Percentiles rank a stretch among this genome's conserved stretches.
These are phyloP conservation scores for Pecten maximus DNA, from an alignment of 2,888 invertebrate species.

Conservation along the genomic window DNA sequence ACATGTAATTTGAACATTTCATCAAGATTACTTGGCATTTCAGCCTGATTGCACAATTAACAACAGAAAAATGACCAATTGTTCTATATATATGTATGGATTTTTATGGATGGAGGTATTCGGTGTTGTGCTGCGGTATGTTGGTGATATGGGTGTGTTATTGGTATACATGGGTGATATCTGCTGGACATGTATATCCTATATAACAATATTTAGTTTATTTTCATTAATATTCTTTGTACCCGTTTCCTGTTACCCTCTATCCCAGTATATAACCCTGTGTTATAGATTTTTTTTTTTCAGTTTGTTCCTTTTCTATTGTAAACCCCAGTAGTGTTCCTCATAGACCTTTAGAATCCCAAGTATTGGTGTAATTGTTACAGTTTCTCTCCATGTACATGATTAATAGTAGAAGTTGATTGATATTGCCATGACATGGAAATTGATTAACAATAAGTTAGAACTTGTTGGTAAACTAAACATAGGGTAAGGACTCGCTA, in stretches of 20 bases:
- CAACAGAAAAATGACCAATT: background rate
- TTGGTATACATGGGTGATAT: background rate
- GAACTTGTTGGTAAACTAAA: no score
- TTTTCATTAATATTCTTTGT: background rate
- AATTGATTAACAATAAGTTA: no score
- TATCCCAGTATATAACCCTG: slow-evolving; percentile 21
- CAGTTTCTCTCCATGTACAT: no score
- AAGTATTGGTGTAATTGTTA: no score
- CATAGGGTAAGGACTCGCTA: no score
- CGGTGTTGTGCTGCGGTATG: background rate
- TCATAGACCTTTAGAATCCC: no score
- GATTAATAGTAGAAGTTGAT: no score
- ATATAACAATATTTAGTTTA: background rate
- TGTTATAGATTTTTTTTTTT: background rate
- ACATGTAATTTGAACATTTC: background rate
- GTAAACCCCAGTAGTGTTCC: background rate
- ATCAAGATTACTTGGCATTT: background rate
- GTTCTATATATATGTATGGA: background rate
- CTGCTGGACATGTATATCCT: background rate
- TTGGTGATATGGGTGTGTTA: slow-evolving; percentile 8
- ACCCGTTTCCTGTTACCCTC: background rate
- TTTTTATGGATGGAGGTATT: background rate
- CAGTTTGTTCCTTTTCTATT: background rate
- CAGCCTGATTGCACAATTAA: background rate
- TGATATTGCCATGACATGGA: no score